A percentile compares a stretch with the other conserved stretches of the same genome.
phyloP scores from a whole-genome alignment of 2,888 invertebrate genomes.

The Diarsia dahlii region DNA sequence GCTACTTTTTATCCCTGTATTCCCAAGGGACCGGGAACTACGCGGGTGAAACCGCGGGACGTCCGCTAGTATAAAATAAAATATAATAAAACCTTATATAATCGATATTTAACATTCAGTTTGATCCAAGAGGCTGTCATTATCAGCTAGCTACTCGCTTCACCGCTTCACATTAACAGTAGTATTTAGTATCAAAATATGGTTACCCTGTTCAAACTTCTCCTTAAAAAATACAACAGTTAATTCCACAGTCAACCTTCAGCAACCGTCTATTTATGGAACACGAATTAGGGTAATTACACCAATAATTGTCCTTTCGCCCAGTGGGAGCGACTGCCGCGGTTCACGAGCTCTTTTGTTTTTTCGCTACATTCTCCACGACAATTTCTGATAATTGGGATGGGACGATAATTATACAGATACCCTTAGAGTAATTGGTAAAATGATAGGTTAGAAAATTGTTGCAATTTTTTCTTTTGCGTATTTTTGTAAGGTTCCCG shows the following conservation, averaged over 20 bases:
- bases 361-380: constrained; percentile 53
- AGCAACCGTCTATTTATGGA: constrained; percentile 61
- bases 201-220: not conserved
- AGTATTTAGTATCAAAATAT: too few species aligned
- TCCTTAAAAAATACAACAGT: constrained; percentile 43
- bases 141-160: too few species aligned
- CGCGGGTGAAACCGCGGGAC: too few species aligned
- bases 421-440: constrained; percentile 45
- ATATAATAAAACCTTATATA: too few species aligned
- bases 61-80: too few species aligned
- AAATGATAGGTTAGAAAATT: constrained; percentile 43
- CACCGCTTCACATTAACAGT: too few species aligned
- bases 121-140: too few species aligned
- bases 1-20: too few species aligned
- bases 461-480: constrained; percentile 12
- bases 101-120: too few species aligned
- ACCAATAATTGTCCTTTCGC: constrained; percentile 60
- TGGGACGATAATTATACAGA: constrained; percentile 54
- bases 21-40: too few species aligned
- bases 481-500: not conserved
- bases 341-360: constrained; percentile 55
- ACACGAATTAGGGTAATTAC: constrained; percentile 70
- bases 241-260: constrained; percentile 42
- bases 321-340: constrained; percentile 60
- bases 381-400: constrained; percentile 61